Base-by-base conservation (phyloP, 2,113 vertebrate genomes). In the Chionodraco myersi region DNA sequence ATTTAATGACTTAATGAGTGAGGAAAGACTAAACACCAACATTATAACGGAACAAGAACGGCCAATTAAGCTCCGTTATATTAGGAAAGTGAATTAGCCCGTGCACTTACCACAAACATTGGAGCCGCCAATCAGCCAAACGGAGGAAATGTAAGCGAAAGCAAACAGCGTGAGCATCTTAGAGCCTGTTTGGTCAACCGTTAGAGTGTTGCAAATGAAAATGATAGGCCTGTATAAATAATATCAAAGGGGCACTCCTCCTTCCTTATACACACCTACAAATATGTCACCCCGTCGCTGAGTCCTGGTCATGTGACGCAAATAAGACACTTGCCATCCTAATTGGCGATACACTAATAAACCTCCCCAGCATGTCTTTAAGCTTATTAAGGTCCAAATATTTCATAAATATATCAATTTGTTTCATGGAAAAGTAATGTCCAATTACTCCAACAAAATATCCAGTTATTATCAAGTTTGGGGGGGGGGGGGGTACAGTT, bases 81-180 rank as follows among this genome's bases (percentile, higher is more conserved):
- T 10, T 30, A 36, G 12, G 16, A 5, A 2, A 45, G 6, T 21
- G 0, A 52, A 51, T 12, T 0, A 47, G 5, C 14, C 6, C 7
- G 26, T 26, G 26, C 26, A 67, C 85, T 83, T 49, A 83, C 84
- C 79, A 61, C 10, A 10, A 9, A 36, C 9, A n/a, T 9, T 7
- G 51, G 54, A 26, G 2, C 48, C 18, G n/a, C 7, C 75, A n/a
- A 53, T 6, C 70, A 83, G 26, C 58, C n/a, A 70, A 12, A 16
- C 85, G 87, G 67, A 56, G 68, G 71, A 0, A 69, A 52, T 7
- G 4, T 5, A 71, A 74, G 0, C 21, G 1, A 13, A 23, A n/a
- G 65, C 21, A 57, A 26, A 2, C 1, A 5, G 9, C 9, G 0
- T 14, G 15, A 7, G 1, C 73, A 78, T 78, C 15, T 15, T 0